A percentile compares a stretch with the other conserved stretches of the same genome.
Conservation (phyloP, 2,797 vertebrate genomes). For the Diceros bicornis region DNA sequence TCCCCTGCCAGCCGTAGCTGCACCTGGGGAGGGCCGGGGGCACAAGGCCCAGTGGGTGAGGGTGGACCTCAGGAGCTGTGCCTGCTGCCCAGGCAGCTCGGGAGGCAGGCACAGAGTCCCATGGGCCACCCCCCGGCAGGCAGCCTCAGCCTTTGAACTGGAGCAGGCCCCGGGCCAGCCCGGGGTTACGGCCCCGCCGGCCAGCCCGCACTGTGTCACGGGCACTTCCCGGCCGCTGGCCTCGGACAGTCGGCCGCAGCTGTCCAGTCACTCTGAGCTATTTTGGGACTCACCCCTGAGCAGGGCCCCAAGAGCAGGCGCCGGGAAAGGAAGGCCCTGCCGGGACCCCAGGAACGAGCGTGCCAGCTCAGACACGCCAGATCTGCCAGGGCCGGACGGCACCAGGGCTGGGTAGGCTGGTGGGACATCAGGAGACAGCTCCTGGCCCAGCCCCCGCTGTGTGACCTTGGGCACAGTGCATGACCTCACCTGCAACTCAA, state of each 20-base stretch:
- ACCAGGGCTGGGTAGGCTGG: neutral
- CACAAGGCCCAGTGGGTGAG: accelerated
- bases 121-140: accelerated
- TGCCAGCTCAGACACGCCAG: accelerated
- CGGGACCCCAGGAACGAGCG: neutral
- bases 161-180: neutral
- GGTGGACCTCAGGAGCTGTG: accelerated
- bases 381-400: neutral
- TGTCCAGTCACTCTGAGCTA: conserved; percentile 91
- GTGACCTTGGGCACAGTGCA: neutral
- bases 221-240: conserved; percentile 56
- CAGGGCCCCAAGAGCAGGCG: conserved; percentile 66
- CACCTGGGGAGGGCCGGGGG: conserved; percentile 91
- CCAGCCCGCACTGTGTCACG: neutral
- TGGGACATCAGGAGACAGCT: neutral
- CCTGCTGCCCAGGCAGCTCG: neutral
- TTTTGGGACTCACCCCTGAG: conserved; percentile 87
- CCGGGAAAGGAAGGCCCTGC: conserved; percentile 61
- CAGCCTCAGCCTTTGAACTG: neutral
- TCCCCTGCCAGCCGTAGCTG: conserved; percentile 97
- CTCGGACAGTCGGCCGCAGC: conserved; percentile 88
- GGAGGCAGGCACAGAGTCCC: neutral
- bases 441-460: neutral
- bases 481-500: neutral
- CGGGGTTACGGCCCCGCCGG: accelerated